A percentile compares a stretch with the other conserved stretches of the same genome.
Evolutionary conservation across 2,888 invertebrate genomes (phyloP).

Genomic region (Scaptomyza cyrtandrae): DNA sequence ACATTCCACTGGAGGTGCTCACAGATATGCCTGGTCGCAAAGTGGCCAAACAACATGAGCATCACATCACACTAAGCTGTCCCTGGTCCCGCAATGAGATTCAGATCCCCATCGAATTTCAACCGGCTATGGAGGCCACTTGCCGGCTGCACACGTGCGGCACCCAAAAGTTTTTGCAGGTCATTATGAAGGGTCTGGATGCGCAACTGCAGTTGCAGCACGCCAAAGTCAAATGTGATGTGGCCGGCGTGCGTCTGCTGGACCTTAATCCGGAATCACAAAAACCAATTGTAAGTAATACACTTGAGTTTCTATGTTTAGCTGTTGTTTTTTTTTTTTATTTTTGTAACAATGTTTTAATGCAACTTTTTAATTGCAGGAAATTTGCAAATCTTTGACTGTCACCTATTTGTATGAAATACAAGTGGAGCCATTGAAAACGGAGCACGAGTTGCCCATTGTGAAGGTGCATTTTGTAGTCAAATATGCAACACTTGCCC

Average conservation of each 20-base stretch:
- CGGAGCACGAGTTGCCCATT: constrained; percentile 86
- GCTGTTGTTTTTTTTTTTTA: background rate
- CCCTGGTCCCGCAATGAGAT: constrained; percentile 91
- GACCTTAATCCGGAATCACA: constrained; percentile 88
- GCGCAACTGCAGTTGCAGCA: constrained; percentile 85
- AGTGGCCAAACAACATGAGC: constrained; percentile 89
- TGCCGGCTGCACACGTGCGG: constrained; percentile 94
- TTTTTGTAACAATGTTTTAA: background rate
- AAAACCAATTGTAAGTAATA: constrained; percentile 86
- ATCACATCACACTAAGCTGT: constrained; percentile 91
- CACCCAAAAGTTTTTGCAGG: constrained; percentile 93
- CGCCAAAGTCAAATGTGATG: constrained; percentile 86
- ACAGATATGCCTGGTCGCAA: constrained; percentile 91
- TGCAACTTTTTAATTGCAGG: constrained; percentile 83
- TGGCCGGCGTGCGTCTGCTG: constrained; percentile 87
- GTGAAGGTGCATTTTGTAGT: constrained; percentile 88
- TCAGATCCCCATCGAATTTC: constrained; percentile 91
- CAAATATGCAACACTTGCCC: constrained; percentile 85
- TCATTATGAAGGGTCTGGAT: constrained; percentile 88
- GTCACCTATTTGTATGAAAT: constrained; percentile 94
- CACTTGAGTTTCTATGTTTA: background rate
- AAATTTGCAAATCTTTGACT: constrained; percentile 90
- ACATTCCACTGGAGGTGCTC: constrained; percentile 88
- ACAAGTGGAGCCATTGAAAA: constrained; percentile 87
- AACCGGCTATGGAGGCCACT: constrained; percentile 91